Evolutionary conservation across 2,888 invertebrate genomes (phyloP).

Genomic region (Amphimallon solstitiale): DNA sequence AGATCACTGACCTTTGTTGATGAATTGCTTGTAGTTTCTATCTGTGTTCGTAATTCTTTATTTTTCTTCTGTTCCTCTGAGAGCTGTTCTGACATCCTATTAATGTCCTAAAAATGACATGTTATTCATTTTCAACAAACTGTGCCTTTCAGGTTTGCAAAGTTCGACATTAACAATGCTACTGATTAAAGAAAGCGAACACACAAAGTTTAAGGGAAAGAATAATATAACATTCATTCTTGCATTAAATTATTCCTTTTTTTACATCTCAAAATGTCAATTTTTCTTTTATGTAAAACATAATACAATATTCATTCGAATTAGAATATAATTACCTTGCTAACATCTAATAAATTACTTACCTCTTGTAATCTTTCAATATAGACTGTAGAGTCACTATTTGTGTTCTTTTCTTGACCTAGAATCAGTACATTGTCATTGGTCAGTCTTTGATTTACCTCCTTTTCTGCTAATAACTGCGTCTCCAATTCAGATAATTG

Average conservation of each 20-base stretch:
- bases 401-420: slow-evolving; percentile 32
- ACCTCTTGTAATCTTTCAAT: slow-evolving; percentile 52
- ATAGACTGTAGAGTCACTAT: slow-evolving; percentile 45
- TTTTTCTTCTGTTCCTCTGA: slow-evolving; percentile 51
- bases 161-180: too few species aligned
- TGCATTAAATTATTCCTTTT: too few species aligned
- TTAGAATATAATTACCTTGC: too few species aligned
- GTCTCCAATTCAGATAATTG: slow-evolving; percentile 52
- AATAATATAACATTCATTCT: too few species aligned
- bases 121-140: too few species aligned
- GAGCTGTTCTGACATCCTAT: slow-evolving; percentile 49
- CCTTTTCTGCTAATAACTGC: slow-evolving; percentile 50
- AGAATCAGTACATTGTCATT: slow-evolving; percentile 41
- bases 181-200: too few species aligned
- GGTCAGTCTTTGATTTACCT: slow-evolving; percentile 48
- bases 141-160: too few species aligned
- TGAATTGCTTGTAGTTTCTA: slow-evolving; percentile 37
- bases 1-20: slow-evolving; percentile 41
- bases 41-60: slow-evolving; percentile 43
- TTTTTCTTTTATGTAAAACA: too few species aligned
- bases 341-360: too few species aligned
- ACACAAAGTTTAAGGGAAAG: too few species aligned
- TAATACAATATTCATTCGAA: too few species aligned
- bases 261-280: too few species aligned
- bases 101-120: slow-evolving; percentile 51